A percentile compares a stretch with the other conserved stretches of the same genome.
These are phyloP conservation scores for Odontamblyopus rebecca DNA, from an alignment of 2,797 vertebrate genomes.

Conservation along the genomic window DNA sequence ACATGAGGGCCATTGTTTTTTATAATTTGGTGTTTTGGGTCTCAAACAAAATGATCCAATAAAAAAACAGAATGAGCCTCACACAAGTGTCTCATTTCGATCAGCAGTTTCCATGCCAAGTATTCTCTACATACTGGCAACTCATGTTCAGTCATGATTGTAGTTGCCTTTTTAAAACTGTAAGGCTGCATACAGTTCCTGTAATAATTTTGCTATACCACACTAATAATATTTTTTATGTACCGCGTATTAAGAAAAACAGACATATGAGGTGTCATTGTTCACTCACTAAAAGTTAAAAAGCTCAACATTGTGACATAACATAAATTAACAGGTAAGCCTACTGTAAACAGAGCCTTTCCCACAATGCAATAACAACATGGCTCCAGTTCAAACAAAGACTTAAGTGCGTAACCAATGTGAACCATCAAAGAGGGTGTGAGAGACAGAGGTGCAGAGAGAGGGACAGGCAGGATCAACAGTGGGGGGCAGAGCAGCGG, in stretches of 20 bases:
- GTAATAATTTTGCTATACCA: neutral
- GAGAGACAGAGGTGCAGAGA: conserved; percentile 46
- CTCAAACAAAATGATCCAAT: too few relatives aligned
- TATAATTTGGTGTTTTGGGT: too few relatives aligned
- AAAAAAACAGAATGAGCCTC: too few relatives aligned
- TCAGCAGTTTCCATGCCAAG: too few relatives aligned
- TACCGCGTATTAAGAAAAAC: neutral
- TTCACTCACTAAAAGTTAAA: neutral
- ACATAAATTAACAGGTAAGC: neutral
- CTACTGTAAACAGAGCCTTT: neutral
- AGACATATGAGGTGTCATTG: neutral
- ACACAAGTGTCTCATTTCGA: too few relatives aligned
- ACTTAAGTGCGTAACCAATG: conserved; percentile 42
- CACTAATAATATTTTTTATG: neutral
- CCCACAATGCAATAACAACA: conserved; percentile 15
- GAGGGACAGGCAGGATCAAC: conserved; percentile 56
- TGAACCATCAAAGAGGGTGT: conserved; percentile 53
- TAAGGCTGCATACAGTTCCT: too few relatives aligned
- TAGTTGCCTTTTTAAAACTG: too few relatives aligned
- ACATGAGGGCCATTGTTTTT: too few relatives aligned
- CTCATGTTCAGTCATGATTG: too few relatives aligned
- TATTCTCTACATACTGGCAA: too few relatives aligned
- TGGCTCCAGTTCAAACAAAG: conserved; percentile 16
- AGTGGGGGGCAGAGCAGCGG: conserved; percentile 61
- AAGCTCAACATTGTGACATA: conserved; percentile 1